Conservation (phyloP, 2,113 vertebrate genomes). For the Petaurus breviceps region DNA sequence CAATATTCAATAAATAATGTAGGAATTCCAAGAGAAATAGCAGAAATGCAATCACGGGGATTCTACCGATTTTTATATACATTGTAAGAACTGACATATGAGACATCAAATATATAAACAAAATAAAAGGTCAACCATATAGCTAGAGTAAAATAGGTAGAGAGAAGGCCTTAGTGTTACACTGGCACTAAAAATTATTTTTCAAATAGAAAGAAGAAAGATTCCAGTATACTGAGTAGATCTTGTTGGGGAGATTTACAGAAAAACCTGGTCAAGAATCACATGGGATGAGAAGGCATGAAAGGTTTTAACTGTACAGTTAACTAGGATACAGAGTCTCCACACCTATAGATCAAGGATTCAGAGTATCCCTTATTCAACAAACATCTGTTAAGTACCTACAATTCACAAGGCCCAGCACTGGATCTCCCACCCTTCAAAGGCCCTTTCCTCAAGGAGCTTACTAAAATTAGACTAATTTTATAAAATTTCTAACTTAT, state of each 20-base stretch:
- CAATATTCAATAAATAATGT: constrained; percentile 38
- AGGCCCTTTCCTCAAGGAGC: background rate
- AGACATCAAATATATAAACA: background rate
- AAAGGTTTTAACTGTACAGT: background rate
- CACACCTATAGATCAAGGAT: background rate
- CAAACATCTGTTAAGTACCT: background rate
- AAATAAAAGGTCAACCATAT: background rate
- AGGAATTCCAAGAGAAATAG: constrained; percentile 11
- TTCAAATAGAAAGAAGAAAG: background rate
- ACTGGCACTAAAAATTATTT: background rate
- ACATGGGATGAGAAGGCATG: background rate
- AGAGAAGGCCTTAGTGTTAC: background rate
- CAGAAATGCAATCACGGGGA: background rate
- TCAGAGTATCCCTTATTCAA: background rate
- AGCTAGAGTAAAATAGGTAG: background rate
- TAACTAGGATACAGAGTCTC: background rate
- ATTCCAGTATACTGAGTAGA: background rate
- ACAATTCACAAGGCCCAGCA: background rate
- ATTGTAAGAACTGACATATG: background rate
- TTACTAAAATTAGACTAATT: background rate
- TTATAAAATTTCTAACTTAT: background rate
- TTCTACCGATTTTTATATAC: constrained; percentile 5
- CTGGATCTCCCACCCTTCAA: background rate
- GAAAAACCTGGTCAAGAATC: background rate
- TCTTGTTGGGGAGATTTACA: background rate